Evolutionary conservation across 2,888 invertebrate species (phyloP), one percentile per base, ranked within the genome.

Genomic region (Pseudanteris insignis): DNA sequence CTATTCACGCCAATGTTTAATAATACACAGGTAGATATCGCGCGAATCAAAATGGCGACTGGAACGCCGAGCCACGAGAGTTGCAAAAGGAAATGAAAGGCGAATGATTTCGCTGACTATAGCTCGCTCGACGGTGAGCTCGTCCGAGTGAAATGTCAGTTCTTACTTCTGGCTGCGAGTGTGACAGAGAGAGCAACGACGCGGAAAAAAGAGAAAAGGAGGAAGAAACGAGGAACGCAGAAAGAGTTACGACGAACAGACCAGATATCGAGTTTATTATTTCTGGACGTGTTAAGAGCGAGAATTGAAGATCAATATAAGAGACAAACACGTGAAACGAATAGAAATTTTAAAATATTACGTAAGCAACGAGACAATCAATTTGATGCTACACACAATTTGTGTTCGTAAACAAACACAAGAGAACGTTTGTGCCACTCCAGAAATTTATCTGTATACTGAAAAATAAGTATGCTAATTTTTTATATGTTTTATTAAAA

Each of bases 121-220:
- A 58, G 58, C 54, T 54, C 43, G 63, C 58, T 63, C 58, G 63
- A 24, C 44, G 57, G 53, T 55, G 58, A 48, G 58, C 43, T 63
- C 47, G 53, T 43, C 51, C 66, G 60, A 71, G 69, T 68, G 67
- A 72, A 74, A 74, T 71, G 72, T 72, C 73, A 72, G 68, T 60
- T 61, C 40, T 44, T 47, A 41, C 53, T 51, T 61, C 51, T 61
- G 64, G 65, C 67, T 46, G 63, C 55, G 37, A 60, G 37, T 60
- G 66, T 36, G 50, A 38, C 53, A 58, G 63, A 48, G 62, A 41
- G 59, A 55, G 48, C 57, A 55, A 40, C 25, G 28, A 26, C 38
- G 11, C 36, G 15, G 29, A 41, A 59, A 48, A 51, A 41, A 40
- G 58, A 59, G 34, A 58, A 64, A 30, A 54, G 47, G 41, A 48